Evolutionary conservation across 2,113 vertebrate genomes (phyloP).

Genomic region (Aegotheles bennettii): DNA sequence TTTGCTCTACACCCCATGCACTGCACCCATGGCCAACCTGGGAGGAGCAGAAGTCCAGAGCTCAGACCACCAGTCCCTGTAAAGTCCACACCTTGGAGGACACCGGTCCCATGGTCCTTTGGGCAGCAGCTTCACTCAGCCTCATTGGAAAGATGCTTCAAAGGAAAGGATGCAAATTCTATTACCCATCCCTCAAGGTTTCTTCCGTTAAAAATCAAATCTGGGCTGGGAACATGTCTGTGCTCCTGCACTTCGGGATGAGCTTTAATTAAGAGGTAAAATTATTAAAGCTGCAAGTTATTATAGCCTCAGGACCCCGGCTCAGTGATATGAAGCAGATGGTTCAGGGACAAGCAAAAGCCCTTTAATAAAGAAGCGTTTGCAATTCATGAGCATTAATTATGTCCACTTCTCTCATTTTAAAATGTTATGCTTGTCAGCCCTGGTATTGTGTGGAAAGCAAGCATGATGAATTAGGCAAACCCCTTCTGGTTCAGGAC

Average conservation of each 20-base stretch:
- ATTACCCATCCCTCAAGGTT: slow-evolving; percentile 15
- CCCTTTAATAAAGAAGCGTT: slow-evolving; percentile 83
- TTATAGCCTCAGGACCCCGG: slow-evolving; percentile 76
- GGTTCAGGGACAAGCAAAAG: slow-evolving; percentile 72
- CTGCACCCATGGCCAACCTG: accelerated
- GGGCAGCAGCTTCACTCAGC: not conserved
- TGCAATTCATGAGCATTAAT: slow-evolving; percentile 97
- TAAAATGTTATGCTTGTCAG: slow-evolving; percentile 80
- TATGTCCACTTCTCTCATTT: slow-evolving; percentile 81
- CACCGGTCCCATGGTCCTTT: accelerated
- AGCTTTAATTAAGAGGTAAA: slow-evolving; percentile 81
- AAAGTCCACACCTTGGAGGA: not conserved
- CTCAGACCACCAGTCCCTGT: not conserved
- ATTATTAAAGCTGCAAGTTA: slow-evolving; percentile 90
- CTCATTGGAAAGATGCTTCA: not conserved
- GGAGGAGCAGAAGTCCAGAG: not conserved
- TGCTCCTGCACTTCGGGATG: slow-evolving; percentile 26
- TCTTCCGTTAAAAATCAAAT: slow-evolving; percentile 9
- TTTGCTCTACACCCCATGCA: accelerated
- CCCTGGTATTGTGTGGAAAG: slow-evolving; percentile 66
- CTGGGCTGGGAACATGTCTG: slow-evolving; percentile 14
- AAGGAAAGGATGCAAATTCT: slow-evolving; percentile 16
- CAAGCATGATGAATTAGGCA: slow-evolving; percentile 88
- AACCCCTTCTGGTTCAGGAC: slow-evolving; percentile 87
- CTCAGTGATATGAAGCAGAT: slow-evolving; percentile 88